A percentile compares a stretch with the other conserved stretches of the same genome.
phyloP scores from a whole-genome alignment of 2,797 vertebrate species.

The Crotalus adamanteus region DNA sequence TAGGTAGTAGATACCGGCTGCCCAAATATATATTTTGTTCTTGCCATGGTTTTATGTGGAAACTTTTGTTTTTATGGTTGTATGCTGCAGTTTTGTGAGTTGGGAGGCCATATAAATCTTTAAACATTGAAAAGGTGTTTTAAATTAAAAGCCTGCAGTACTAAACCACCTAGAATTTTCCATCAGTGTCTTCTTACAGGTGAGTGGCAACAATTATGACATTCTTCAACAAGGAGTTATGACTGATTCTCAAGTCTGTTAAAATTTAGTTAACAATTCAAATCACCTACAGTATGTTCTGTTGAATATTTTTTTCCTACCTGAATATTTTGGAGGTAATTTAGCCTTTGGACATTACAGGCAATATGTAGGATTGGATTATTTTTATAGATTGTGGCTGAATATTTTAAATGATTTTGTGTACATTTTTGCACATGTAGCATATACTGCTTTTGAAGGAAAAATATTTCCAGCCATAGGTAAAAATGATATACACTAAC shows the following conservation, averaged over 20 bases:
- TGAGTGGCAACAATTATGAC: not conserved
- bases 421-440: not conserved
- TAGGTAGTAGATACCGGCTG: not conserved
- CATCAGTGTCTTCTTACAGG: not conserved
- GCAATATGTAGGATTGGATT: not conserved
- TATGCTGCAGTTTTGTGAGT: not conserved
- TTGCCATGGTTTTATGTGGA: not conserved
- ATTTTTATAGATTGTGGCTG: not conserved
- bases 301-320: not conserved
- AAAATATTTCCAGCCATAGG: not conserved
- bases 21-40: not conserved
- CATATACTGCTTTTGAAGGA: not conserved
- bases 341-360: not conserved
- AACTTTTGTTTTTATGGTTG: not conserved
- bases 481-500: not conserved
- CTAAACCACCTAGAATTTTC: not conserved
- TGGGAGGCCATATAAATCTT: not conserved
- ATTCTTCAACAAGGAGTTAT: not conserved
- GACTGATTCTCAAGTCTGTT: not conserved
- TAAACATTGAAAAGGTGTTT: not conserved
- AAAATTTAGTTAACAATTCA: not conserved
- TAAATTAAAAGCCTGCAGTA: not conserved
- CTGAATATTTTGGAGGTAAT: not conserved
- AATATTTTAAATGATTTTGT: not conserved
- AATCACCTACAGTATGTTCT: not conserved